Percentiles rank a stretch among this genome's conserved stretches.
Conservation (phyloP, 92 coral and sea anemone genomes). For the Pocillopora grandis region DNA sequence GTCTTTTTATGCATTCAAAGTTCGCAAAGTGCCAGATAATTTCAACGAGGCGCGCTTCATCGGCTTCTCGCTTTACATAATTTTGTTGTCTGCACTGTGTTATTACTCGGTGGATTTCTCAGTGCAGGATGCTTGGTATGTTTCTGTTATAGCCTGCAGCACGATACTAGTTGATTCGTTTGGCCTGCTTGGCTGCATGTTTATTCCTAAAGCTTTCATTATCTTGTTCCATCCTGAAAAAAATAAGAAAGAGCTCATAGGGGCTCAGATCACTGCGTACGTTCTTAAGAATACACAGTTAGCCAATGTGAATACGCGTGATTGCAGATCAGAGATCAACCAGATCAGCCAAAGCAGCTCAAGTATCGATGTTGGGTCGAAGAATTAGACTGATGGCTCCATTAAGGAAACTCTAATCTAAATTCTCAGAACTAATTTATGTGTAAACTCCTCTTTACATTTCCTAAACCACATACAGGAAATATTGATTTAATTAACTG, state of each 20-base stretch:
- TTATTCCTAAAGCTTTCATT: slow-evolving; percentile 40
- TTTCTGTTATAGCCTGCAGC: slow-evolving; percentile 46
- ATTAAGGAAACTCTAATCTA: too few species aligned
- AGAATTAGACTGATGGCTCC: too few species aligned
- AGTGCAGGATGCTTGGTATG: slow-evolving; percentile 54
- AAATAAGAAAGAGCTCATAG: slow-evolving; percentile 23
- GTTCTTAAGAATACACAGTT: slow-evolving; percentile 4
- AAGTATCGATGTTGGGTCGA: too few species aligned
- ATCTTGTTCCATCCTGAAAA: slow-evolving; percentile 50
- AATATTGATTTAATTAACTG: too few species aligned
- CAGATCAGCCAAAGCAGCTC: background rate
- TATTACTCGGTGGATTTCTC: slow-evolving; percentile 37
- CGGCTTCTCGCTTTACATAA: slow-evolving; percentile 26
- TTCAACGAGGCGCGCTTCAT: slow-evolving; percentile 38
- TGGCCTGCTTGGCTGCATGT: slow-evolving; percentile 59
- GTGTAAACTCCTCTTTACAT: too few species aligned
- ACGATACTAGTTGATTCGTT: slow-evolving; percentile 45
- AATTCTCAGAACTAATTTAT: too few species aligned
- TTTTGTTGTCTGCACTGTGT: slow-evolving; percentile 24
- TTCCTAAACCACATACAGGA: too few species aligned
- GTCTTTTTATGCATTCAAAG: slow-evolving; percentile 37
- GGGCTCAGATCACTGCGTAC: slow-evolving; percentile 46
- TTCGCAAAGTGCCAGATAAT: slow-evolving; percentile 33
- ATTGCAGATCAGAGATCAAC: background rate
- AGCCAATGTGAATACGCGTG: background rate